A percentile compares a stretch with the other conserved stretches of the same genome.
These are phyloP conservation scores for Drosophila busckii DNA, from an alignment of 1,140 invertebrate species.

Conservation along the genomic window DNA sequence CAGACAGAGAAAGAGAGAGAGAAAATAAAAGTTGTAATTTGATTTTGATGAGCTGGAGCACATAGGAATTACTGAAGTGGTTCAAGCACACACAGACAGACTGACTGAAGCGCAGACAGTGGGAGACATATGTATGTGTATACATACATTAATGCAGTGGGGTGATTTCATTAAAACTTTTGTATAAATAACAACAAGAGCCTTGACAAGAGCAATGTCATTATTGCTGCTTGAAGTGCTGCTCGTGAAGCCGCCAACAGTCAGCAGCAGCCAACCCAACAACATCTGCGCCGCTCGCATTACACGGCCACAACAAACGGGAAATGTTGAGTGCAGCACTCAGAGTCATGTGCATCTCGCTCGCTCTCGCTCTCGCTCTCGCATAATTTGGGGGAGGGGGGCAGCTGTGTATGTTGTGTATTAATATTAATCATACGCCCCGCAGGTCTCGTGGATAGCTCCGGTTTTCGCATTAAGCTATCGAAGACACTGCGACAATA, in stretches of 20 bases:
- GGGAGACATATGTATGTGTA: not conserved
- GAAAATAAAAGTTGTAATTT: slow-evolving; percentile 13
- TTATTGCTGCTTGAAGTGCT: slow-evolving; percentile 43
- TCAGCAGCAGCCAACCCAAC: no score
- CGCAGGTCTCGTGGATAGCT: slow-evolving; percentile 90
- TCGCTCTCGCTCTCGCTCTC: not conserved
- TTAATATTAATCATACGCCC: slow-evolving; percentile 32
- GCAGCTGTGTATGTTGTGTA: slow-evolving; percentile 1
- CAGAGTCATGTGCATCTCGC: not conserved
- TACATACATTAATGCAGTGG: slow-evolving; percentile 7
- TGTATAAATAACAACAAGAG: slow-evolving; percentile 43
- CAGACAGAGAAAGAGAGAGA: not conserved
- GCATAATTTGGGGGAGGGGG: no score
- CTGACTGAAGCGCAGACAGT: not conserved
- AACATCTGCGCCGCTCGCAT: slow-evolving; percentile 14
- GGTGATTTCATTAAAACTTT: slow-evolving; percentile 46
- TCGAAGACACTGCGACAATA: slow-evolving; percentile 86
- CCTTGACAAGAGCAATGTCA: slow-evolving; percentile 28
- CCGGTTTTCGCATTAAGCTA: slow-evolving; percentile 91
- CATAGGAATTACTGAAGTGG: slow-evolving; percentile 20
- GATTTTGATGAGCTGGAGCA: slow-evolving; percentile 27
- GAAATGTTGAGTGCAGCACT: slow-evolving; percentile 27
- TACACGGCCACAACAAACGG: slow-evolving; percentile 23
- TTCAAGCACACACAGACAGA: not conserved
- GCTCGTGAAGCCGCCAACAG: slow-evolving; percentile 14